phyloP scores from a whole-genome alignment of 2,113 vertebrate genomes.

The Xenopus tropicalis region UCB_Xtro_10.0 CM004449.2:100941501-100942000 shows the following conservation, averaged over 20 bases:
- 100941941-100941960: not conserved
- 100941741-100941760: not conserved
- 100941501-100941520: too few species aligned
- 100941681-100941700: not conserved
- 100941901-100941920: not conserved
- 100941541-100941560: not conserved
- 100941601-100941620: not conserved
- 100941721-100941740: not conserved
- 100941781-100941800: not conserved
- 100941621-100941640: not conserved
- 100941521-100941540: not conserved
- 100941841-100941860: not conserved
- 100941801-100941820: fast-evolving
- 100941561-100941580: not conserved
- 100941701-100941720: not conserved
- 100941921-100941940: not conserved
- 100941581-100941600: not conserved
- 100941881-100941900: not conserved
- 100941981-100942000: not conserved
- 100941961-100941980: not conserved
- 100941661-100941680: not conserved
- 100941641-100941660: not conserved
- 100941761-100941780: not conserved
- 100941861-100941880: not conserved
- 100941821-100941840: not conserved